Conservation (phyloP, 2,113 vertebrate species). For the Rhinichthys klamathensis region DNA sequence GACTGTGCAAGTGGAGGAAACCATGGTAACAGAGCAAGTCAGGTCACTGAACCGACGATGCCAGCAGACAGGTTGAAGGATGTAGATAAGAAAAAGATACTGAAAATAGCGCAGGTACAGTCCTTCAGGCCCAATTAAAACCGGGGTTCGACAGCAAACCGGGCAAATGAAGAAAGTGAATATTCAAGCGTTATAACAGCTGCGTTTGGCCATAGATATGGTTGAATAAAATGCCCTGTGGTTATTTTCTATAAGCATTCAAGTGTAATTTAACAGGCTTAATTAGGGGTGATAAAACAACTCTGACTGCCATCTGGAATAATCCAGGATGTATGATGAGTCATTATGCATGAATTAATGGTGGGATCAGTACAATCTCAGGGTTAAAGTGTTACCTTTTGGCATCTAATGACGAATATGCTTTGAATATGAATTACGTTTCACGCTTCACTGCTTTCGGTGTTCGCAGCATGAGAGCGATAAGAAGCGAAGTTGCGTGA, state of each 20-base stretch:
- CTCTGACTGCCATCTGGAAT: constrained; percentile 21
- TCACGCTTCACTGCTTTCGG: neutral
- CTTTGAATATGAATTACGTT: neutral
- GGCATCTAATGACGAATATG: neutral
- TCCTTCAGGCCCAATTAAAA: constrained; percentile 52
- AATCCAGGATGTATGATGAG: neutral
- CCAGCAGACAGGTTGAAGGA: constrained; percentile 40
- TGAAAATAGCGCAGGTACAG: constrained; percentile 26
- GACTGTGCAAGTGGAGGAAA: constrained; percentile 51
- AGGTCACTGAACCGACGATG: constrained; percentile 17
- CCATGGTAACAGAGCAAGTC: constrained; percentile 59
- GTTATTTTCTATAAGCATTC: neutral
- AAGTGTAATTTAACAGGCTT: neutral
- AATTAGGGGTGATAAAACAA: neutral
- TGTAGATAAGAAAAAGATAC: neutral
- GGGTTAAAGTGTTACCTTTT: constrained; percentile 3
- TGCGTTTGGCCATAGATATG: constrained; percentile 3
- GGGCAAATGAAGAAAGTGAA: constrained; percentile 34
- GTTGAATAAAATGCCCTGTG: neutral
- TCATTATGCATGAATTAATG: neutral
- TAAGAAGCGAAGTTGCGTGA: neutral
- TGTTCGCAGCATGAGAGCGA: neutral
- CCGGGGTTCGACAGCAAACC: neutral
- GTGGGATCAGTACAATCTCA: neutral
- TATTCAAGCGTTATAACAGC: constrained; percentile 17